phyloP scores from a whole-genome alignment of 1,140 invertebrate species.

The Drosophila aff. region DNA sequence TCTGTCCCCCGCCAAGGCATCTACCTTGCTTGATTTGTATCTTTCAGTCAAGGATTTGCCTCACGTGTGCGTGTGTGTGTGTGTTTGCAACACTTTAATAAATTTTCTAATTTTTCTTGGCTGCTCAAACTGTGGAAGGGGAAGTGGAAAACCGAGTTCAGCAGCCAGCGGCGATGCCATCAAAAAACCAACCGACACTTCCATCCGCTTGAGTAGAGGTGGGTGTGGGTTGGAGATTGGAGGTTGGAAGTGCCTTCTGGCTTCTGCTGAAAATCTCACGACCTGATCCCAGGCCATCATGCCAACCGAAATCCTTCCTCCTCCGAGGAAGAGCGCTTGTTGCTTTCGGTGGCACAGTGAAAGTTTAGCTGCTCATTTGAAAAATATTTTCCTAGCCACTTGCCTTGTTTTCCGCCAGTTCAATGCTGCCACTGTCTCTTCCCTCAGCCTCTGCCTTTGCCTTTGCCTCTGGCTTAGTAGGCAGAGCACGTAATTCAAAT shows the following conservation, averaged over 20 bases:
- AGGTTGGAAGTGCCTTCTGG: constrained; percentile 2
- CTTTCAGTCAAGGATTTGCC: constrained; percentile 18
- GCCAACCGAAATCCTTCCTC: not conserved
- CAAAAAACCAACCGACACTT: constrained; percentile 53
- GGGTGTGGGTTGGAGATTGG: not conserved
- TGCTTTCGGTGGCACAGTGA: constrained; percentile 33
- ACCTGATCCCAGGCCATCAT: constrained; percentile 19
- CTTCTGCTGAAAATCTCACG: constrained; percentile 36
- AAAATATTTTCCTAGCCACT: constrained; percentile 44
- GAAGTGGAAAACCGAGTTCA: not conserved
- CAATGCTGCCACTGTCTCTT: constrained; percentile 9
- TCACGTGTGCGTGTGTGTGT: not conserved
- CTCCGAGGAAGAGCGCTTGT: constrained; percentile 13
- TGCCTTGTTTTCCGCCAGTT: constrained; percentile 29
- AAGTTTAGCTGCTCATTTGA: constrained; percentile 53
- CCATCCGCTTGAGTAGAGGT: not conserved
- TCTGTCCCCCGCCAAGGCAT: constrained; percentile 2
- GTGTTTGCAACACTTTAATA: constrained; percentile 64
- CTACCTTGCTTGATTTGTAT: constrained; percentile 17
- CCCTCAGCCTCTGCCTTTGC: not conserved
- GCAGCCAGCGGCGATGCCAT: constrained; percentile 52
- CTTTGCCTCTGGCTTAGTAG: constrained; percentile 39
- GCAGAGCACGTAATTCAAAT: constrained; percentile 75
- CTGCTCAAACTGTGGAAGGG: constrained; percentile 25
- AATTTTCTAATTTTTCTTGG: constrained; percentile 77